Percentiles rank a stretch among this genome's conserved stretches.
phyloP scores from a whole-genome alignment of 1,140 invertebrate genomes.

The Bombus affinis region DNA sequence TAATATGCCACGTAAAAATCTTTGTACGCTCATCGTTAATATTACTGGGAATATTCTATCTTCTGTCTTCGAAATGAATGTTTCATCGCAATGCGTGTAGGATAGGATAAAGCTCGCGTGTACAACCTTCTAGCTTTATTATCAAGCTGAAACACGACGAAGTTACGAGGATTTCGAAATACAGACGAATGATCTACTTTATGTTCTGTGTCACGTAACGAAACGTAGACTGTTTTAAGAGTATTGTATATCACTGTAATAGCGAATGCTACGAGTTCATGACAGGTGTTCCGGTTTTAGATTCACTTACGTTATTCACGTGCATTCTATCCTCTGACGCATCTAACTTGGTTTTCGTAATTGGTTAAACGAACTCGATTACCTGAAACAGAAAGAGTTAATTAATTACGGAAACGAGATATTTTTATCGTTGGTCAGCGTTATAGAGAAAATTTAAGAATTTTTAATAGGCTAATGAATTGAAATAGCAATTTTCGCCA shows the following conservation, averaged over 20 bases:
- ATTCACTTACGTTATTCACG: slow-evolving; percentile 41
- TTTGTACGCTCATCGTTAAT: not conserved
- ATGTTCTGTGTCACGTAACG: slow-evolving; percentile 34
- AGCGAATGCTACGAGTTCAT: slow-evolving; percentile 17
- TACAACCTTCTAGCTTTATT: slow-evolving; percentile 38
- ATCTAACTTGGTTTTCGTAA: too few relatives aligned
- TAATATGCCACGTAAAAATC: not conserved
- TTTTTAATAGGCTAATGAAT: not conserved
- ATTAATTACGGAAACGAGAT: too few relatives aligned
- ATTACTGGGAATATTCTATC: not conserved
- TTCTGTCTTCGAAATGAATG: not conserved
- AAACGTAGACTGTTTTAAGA: slow-evolving; percentile 35
- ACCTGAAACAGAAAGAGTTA: slow-evolving; percentile 30
- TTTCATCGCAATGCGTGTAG: slow-evolving; percentile 4
- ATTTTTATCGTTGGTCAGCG: too few relatives aligned
- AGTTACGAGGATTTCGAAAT: slow-evolving; percentile 47
- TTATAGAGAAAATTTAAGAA: not conserved
- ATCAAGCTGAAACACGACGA: not conserved
- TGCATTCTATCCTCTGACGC: not conserved
- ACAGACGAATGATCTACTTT: slow-evolving; percentile 45
- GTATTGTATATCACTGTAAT: not conserved
- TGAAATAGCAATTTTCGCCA: not conserved
- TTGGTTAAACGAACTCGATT: not conserved
- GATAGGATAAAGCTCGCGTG: slow-evolving; percentile 1
- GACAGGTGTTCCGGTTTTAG: slow-evolving; percentile 14